A percentile compares a stretch with the other conserved stretches of the same genome.
These are phyloP conservation scores for Papilio helenus DNA, from an alignment of 1,140 invertebrate species.

Conservation along the genomic window DNA sequence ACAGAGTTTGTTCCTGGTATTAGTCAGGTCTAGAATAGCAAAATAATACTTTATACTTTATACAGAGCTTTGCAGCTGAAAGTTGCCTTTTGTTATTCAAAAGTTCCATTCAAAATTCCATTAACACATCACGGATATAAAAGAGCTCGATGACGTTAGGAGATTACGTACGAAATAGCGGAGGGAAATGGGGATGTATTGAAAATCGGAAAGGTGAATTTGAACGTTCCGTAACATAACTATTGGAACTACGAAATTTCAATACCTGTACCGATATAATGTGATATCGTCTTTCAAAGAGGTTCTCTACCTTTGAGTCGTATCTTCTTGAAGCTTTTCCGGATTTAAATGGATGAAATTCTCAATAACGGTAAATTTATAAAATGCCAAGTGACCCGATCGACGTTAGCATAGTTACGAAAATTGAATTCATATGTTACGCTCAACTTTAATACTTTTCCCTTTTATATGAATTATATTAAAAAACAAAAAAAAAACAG, in stretches of 20 bases:
- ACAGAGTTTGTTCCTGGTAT: slow-evolving; percentile 25
- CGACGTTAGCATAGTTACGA: no score
- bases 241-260: background rate
- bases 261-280: background rate
- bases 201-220: background rate
- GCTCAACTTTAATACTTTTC: no score
- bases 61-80: background rate
- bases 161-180: background rate
- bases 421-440: no score
- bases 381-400: no score
- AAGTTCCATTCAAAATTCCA: background rate
- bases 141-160: background rate
- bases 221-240: background rate
- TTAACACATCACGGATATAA: background rate
- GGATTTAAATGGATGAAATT: no score
- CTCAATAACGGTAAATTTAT: no score
- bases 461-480: no score
- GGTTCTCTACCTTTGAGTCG: background rate
- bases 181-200: background rate
- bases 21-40: slow-evolving; percentile 31
- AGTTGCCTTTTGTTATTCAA: slow-evolving; percentile 23
- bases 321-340: background rate
- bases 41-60: slow-evolving; percentile 24
- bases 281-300: background rate
- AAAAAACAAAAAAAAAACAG: no score